Base-by-base conservation (phyloP, 2,797 vertebrate genomes). In the Acrossocheilus wenchowensis region DNA sequence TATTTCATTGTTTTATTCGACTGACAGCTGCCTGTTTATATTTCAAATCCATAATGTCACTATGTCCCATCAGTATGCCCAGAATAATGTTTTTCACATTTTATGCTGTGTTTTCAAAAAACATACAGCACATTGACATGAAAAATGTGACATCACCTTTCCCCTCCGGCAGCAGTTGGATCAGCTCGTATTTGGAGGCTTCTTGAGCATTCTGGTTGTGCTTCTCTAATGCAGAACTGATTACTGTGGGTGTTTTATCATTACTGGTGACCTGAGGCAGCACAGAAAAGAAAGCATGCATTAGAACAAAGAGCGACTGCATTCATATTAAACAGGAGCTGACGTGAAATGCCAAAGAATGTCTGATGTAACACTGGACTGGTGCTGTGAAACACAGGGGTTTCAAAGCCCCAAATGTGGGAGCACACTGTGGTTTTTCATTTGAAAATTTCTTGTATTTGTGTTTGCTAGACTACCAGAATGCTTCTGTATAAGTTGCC, bases 401-500 rank as follows among this genome's bases (percentile, higher is more conserved):
- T 21, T 57, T 68, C 30, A 69, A 14, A 85, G 62, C 14, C 50
- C n/a, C 23, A 36, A 57, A 43, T 54, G 10, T 43, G 15, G 12
- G 2, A 60, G n/a, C 11, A 54, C 36, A 45, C 36, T 17, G 43
- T 48, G 45, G 1, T 48, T 1, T 19, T 52, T 57, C 2, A 43
- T 41, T 68, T 9, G 23, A 68, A 19, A 68, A 36, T 68, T 2
- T 17, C 15, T 26, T 19, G 30, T 4, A 68, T 23, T 14, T 84
- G 41, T 52, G 64, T 52, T 72, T 71, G 57, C 23, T 64, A 41
- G 45, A n/a, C 14, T 94, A 97, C 97, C 97, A 97, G 91, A 71
- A 98, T 97, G 93, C 97, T 98, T 80, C 97, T 95, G 91, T 98
- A 98, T 78, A 98, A 90, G 90, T 97, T 98, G 82, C 96, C 97